Percentiles rank a stretch among this genome's conserved stretches.
Conservation (phyloP, 2,888 invertebrate species). For the Caenorhabditis virilis region DNA sequence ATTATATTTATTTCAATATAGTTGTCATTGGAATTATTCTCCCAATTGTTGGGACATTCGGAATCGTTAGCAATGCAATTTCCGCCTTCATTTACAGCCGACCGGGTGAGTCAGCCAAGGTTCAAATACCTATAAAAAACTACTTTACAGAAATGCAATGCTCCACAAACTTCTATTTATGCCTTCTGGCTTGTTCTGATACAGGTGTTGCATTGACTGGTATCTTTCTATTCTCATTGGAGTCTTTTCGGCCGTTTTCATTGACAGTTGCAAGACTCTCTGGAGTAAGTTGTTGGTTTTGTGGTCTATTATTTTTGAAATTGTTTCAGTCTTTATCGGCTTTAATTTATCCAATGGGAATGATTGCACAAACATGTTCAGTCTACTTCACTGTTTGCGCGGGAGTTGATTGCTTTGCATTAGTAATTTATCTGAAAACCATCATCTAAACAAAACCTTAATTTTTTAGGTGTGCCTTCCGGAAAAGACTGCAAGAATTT, state of each 20-base stretch:
- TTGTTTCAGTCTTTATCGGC: slow-evolving; percentile 52
- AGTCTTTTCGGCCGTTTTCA: slow-evolving; percentile 57
- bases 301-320: neutral
- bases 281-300: slow-evolving; percentile 16
- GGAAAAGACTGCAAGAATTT: slow-evolving; percentile 36
- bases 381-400: slow-evolving; percentile 68
- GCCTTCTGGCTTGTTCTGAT: slow-evolving; percentile 65
- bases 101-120: slow-evolving; percentile 39
- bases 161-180: slow-evolving; percentile 65
- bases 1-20: slow-evolving; percentile 58
- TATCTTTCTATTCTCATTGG: slow-evolving; percentile 58
- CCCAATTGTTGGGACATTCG: slow-evolving; percentile 63
- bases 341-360: slow-evolving; percentile 64
- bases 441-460: neutral
- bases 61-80: slow-evolving; percentile 63
- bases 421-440: slow-evolving; percentile 32
- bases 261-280: slow-evolving; percentile 46
- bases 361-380: slow-evolving; percentile 67
- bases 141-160: slow-evolving; percentile 58
- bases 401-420: slow-evolving; percentile 66
- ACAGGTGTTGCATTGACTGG: slow-evolving; percentile 60
- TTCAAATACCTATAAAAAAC: neutral
- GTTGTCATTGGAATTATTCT: slow-evolving; percentile 63
- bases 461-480: slow-evolving; percentile 60
- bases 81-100: slow-evolving; percentile 66